Conservation (phyloP, 2,888 invertebrate genomes). For the Homarus gammarus region DNA sequence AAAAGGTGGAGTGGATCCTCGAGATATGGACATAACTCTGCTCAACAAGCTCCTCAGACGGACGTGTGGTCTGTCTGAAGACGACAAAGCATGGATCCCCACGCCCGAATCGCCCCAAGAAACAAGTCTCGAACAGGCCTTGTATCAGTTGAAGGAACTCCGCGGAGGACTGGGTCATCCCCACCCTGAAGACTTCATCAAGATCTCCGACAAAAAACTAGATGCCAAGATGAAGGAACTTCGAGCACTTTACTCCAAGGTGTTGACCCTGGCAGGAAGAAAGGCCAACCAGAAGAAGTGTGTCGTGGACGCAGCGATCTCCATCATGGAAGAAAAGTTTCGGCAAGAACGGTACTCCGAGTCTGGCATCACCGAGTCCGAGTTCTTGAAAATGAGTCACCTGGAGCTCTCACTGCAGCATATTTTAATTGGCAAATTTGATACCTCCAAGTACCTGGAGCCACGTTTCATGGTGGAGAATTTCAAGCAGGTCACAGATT, state of each 20-base stretch:
- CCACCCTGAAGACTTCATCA: not conserved
- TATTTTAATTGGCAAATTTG: too few relatives aligned
- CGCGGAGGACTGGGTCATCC: not conserved
- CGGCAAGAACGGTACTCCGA: not conserved
- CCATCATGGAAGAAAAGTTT: not conserved
- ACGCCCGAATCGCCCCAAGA: not conserved
- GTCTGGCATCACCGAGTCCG: not conserved
- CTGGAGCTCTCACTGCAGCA: not conserved
- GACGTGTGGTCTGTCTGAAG: not conserved
- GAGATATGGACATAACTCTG: not conserved
- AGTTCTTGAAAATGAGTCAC: not conserved
- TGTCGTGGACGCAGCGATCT: not conserved
- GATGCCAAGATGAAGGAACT: not conserved
- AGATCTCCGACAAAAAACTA: not conserved
- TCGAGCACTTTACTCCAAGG: not conserved
- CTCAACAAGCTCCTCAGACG: not conserved
- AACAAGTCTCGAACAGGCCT: constrained; percentile 9
- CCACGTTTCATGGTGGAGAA: not conserved
- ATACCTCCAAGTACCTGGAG: not conserved
- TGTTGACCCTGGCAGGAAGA: not conserved
- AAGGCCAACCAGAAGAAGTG: not conserved
- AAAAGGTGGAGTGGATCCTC: not conserved
- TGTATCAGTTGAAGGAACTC: not conserved
- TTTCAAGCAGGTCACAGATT: not conserved
- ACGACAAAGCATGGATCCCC: not conserved